Evolutionary conservation across 2,113 vertebrate genomes (phyloP).

Genomic region (Muntiacus muntjak): DNA sequence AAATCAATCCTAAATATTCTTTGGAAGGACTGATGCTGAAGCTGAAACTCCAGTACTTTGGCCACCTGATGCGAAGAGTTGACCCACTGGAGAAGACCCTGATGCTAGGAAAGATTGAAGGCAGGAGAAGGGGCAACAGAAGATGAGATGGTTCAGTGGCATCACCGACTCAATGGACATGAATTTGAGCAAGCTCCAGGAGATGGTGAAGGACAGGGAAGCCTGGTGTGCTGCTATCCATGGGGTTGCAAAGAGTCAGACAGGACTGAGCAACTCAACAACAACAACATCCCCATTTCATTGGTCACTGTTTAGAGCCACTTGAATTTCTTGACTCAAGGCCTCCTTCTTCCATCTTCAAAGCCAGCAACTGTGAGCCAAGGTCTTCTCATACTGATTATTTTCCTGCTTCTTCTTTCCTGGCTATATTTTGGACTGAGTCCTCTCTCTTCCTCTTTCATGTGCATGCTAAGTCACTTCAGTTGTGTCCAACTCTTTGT

Average conservation of each 20-base stretch:
- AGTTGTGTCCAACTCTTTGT: not conserved
- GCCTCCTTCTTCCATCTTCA: not conserved
- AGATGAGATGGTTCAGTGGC: accelerated
- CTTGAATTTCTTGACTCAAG: not conserved
- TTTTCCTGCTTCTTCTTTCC: not conserved
- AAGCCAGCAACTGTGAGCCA: not conserved
- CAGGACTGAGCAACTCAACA: not conserved
- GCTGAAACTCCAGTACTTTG: not conserved
- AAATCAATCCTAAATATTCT: not conserved
- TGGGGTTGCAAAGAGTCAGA: not conserved
- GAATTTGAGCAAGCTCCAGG: not conserved
- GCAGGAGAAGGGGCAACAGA: not conserved
- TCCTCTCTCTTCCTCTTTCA: not conserved
- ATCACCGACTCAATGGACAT: not conserved
- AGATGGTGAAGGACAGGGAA: not conserved
- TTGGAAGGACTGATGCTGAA: not conserved
- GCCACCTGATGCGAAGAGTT: not conserved
- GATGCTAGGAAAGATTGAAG: not conserved
- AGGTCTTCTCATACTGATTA: not conserved
- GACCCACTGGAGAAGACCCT: not conserved
- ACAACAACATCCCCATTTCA: not conserved
- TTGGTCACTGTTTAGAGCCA: not conserved
- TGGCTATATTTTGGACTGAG: not conserved
- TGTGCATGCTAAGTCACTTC: not conserved
- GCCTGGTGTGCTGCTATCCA: not conserved